phyloP scores from a whole-genome alignment of 2,797 vertebrate species.

The Trichosurus vulpecula region DNA sequence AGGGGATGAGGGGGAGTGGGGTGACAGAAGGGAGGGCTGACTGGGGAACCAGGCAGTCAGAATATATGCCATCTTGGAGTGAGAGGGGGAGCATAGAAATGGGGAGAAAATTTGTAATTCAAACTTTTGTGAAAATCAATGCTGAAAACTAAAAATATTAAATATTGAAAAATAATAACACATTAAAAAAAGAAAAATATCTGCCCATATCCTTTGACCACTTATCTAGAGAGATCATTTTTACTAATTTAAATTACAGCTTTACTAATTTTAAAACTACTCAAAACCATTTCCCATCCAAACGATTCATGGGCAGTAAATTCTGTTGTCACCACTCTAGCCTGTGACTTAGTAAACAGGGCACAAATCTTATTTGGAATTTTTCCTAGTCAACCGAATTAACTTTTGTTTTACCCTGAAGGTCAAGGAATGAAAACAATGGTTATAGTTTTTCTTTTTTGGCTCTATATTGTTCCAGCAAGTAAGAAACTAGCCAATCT shows the following conservation, averaged over 20 bases:
- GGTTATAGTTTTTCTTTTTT: slow-evolving; percentile 49
- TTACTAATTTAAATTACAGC: not conserved
- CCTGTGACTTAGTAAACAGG: slow-evolving; percentile 9
- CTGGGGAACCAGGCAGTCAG: too few relatives aligned
- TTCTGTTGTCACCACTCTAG: not conserved
- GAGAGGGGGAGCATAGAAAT: too few relatives aligned
- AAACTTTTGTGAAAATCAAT: too few relatives aligned
- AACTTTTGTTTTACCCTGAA: slow-evolving; percentile 55
- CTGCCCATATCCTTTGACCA: not conserved
- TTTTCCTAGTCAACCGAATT: slow-evolving; percentile 39
- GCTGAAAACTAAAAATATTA: too few relatives aligned
- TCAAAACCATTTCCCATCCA: not conserved
- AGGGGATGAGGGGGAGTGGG: too few relatives aligned
- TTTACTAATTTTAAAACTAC: not conserved
- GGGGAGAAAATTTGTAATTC: too few relatives aligned
- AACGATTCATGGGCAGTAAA: not conserved
- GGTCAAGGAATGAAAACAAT: slow-evolving; percentile 50
- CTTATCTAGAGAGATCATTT: not conserved
- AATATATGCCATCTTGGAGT: too few relatives aligned
- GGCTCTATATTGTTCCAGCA: slow-evolving; percentile 43
- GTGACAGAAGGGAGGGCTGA: too few relatives aligned
- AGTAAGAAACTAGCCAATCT: slow-evolving; percentile 25
- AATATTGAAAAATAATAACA: too few relatives aligned
- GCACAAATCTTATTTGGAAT: slow-evolving; percentile 50
- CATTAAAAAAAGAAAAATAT: not conserved